These are phyloP conservation scores for Pitta sordida DNA, from an alignment of 2,113 vertebrate species.

Conservation along the genomic window DNA sequence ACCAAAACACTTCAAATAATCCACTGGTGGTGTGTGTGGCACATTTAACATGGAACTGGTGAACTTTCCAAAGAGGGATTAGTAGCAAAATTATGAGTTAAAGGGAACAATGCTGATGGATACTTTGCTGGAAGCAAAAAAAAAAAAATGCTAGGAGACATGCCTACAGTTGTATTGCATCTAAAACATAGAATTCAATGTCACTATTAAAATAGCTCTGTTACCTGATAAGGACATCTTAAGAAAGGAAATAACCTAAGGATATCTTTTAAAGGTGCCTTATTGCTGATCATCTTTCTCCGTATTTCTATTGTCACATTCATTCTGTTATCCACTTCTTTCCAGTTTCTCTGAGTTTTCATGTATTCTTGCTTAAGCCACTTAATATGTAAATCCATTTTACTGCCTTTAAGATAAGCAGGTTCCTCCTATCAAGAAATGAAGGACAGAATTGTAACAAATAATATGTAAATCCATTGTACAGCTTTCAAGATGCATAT, in stretches of 20 bases:
- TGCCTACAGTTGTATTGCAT: neutral
- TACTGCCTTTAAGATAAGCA: neutral
- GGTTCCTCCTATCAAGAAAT: slow-evolving; percentile 51
- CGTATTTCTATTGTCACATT: slow-evolving; percentile 60
- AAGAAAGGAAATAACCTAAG: slow-evolving; percentile 71
- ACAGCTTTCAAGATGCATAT: neutral
- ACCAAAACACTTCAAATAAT: neutral
- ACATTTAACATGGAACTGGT: neutral
- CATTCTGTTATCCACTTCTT: slow-evolving; percentile 69
- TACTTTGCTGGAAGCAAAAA: neutral
- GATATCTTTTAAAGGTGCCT: slow-evolving; percentile 62
- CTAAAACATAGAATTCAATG: neutral
- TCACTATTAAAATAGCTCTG: neutral
- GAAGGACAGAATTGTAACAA: neutral
- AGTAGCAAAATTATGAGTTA: neutral
- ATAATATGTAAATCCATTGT: slow-evolving; percentile 31
- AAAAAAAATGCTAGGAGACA: neutral
- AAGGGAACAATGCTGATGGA: neutral
- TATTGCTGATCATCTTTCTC: slow-evolving; percentile 59
- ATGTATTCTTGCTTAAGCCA: slow-evolving; percentile 69
- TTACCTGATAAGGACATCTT: slow-evolving; percentile 72
- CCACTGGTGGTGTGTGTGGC: neutral
- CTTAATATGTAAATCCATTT: slow-evolving; percentile 34
- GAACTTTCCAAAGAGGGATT: neutral
- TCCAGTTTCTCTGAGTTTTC: slow-evolving; percentile 71